Evolutionary conservation across 2,113 vertebrate genomes (phyloP).

Genomic region (Spermophilus dauricus): DNA sequence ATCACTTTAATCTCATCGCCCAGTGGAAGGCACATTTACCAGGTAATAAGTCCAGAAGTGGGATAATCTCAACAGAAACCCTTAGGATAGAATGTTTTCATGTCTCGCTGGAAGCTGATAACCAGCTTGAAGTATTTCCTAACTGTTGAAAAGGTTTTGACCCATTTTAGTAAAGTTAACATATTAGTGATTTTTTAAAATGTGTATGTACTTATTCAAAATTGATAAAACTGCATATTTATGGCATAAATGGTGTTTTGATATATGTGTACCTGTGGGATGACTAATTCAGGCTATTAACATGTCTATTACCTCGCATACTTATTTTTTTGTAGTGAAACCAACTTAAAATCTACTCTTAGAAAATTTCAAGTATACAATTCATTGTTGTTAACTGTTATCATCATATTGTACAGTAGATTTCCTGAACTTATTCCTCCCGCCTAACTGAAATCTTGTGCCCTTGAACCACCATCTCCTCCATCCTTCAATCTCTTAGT

Average conservation of each 20-base stretch:
- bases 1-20: conserved; percentile 93
- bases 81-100: not conserved
- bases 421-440: not conserved
- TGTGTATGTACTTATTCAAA: not conserved
- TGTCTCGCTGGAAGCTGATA: not conserved
- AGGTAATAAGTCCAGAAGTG: conserved; percentile 88
- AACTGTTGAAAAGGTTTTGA: conserved; percentile 42
- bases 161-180: conserved; percentile 40
- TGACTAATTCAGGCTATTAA: not conserved
- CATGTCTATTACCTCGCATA: not conserved
- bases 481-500: not conserved
- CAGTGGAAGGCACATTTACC: conserved; percentile 93
- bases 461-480: not conserved
- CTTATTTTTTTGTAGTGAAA: not conserved
- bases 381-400: not conserved
- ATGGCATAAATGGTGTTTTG: conserved; percentile 1
- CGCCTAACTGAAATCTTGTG: not conserved
- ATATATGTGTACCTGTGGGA: not conserved
- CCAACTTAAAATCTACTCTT: not conserved
- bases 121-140: conserved; percentile 9
- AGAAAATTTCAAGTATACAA: not conserved
- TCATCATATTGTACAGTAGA: not conserved
- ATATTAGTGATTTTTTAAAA: not conserved
- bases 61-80: not conserved
- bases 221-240: not conserved